Conservation (phyloP, 2,888 invertebrate species). For the Oligia strigilis region DNA sequence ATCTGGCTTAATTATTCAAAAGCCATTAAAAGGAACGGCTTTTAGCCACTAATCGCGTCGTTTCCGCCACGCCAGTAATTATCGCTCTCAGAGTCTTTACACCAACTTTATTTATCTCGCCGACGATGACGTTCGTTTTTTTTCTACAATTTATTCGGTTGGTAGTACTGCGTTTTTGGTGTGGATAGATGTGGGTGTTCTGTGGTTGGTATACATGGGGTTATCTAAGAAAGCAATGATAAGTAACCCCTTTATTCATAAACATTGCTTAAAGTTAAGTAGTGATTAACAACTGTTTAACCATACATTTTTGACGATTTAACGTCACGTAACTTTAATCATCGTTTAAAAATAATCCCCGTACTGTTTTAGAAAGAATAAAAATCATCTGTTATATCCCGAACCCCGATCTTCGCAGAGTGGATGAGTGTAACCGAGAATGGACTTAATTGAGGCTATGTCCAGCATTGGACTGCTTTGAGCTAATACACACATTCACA, state of each 20-base stretch:
- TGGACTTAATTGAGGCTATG: neutral
- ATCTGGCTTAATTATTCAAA: constrained; percentile 80
- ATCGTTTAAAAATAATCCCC: too few species aligned
- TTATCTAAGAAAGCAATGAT: neutral
- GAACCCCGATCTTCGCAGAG: neutral
- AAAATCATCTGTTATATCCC: neutral
- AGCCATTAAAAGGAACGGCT: constrained; percentile 81
- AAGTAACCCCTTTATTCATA: too few species aligned
- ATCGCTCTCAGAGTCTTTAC: constrained; percentile 63
- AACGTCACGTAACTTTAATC: too few species aligned
- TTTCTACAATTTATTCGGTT: constrained; percentile 64
- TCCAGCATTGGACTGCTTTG: neutral
- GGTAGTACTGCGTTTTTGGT: constrained; percentile 56
- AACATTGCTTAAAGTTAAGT: too few species aligned
- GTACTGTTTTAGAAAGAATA: neutral
- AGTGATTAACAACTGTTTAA: too few species aligned
- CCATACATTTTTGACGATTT: too few species aligned
- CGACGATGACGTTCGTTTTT: constrained; percentile 59
- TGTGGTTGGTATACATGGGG: constrained; percentile 67
- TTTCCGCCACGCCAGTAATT: constrained; percentile 81
- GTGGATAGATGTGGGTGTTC: constrained; percentile 70
- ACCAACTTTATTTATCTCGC: constrained; percentile 69
- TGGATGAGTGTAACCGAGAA: neutral
- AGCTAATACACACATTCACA: neutral
- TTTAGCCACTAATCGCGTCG: constrained; percentile 84